Evolutionary conservation across 2,113 vertebrate species (phyloP).

Genomic region (Zosterops borbonicus): DNA sequence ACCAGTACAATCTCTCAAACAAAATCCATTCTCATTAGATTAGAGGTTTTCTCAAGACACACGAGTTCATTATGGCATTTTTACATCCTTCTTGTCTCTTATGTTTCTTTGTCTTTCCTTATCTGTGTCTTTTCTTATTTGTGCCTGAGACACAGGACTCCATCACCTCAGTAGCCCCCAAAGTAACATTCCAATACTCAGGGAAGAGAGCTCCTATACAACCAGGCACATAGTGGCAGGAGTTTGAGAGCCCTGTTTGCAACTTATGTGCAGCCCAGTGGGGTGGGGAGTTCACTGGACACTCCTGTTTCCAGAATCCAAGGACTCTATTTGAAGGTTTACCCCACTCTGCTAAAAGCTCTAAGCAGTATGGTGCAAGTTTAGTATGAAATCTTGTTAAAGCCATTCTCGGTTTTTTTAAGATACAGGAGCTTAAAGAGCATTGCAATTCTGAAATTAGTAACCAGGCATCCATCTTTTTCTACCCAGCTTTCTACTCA

Average conservation of each 20-base stretch:
- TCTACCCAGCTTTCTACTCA: background rate
- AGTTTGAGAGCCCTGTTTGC: background rate
- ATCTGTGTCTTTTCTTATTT: conserved; percentile 55
- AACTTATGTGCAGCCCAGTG: background rate
- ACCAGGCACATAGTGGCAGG: background rate
- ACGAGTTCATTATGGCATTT: conserved; percentile 82
- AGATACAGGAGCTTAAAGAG: background rate
- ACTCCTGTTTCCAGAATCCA: background rate
- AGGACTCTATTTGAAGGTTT: background rate
- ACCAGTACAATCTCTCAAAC: conserved; percentile 83
- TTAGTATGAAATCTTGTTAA: background rate
- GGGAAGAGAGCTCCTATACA: background rate
- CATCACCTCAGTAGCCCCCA: background rate
- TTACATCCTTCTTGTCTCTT: conserved; percentile 71
- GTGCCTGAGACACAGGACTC: conserved; percentile 26
- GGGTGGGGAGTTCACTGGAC: background rate
- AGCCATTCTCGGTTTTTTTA: background rate
- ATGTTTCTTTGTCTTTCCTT: conserved; percentile 53
- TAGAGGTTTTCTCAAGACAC: conserved; percentile 86
- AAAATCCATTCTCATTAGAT: conserved; percentile 98
- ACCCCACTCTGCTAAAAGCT: background rate
- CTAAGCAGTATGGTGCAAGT: background rate
- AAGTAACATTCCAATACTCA: background rate
- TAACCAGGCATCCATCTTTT: background rate
- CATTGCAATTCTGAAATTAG: background rate